A percentile compares a stretch with the other conserved stretches of the same genome.
Evolutionary conservation across 1,140 invertebrate species (phyloP).

Genomic region (Ips nitidus): DNA sequence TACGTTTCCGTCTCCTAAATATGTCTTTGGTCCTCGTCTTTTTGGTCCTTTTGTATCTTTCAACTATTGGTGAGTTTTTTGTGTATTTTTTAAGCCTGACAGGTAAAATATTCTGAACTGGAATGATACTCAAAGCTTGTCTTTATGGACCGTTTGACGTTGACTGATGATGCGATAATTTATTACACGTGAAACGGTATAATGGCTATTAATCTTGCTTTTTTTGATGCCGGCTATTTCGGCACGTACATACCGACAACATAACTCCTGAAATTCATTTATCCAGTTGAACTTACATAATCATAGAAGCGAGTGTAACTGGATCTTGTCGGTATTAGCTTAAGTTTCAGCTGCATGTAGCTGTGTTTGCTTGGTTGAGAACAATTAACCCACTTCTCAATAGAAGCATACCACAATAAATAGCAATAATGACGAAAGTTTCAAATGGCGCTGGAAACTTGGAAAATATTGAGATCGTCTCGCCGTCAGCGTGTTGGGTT

Average conservation of each 20-base stretch:
- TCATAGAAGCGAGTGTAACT: conserved; percentile 10
- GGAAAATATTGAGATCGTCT: conserved; percentile 19
- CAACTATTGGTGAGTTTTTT: conserved; percentile 15
- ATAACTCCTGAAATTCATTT: not conserved
- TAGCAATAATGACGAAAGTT: conserved; percentile 30
- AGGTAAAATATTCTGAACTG: conserved; percentile 2
- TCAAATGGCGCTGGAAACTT: conserved; percentile 19
- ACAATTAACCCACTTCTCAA: conserved; percentile 27
- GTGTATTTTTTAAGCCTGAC: not conserved
- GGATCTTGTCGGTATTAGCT: conserved; percentile 3
- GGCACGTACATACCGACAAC: not conserved
- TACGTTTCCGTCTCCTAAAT: conserved; percentile 16
- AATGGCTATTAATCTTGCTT: conserved; percentile 17
- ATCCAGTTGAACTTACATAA: not conserved
- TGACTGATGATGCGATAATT: conserved; percentile 15
- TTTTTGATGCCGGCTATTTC: not conserved
- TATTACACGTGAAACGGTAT: conserved; percentile 2
- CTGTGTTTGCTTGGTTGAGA: conserved; percentile 11
- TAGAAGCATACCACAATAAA: conserved; percentile 19
- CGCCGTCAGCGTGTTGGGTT: conserved; percentile 8
- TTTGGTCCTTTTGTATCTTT: conserved; percentile 9
- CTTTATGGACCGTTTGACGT: conserved; percentile 9
- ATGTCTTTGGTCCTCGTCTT: conserved; percentile 14
- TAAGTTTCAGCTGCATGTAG: conserved; percentile 29
- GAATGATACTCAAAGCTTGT: not conserved